phyloP scores from a whole-genome alignment of 2,113 vertebrate genomes.

The Irena cyanogastra region DNA sequence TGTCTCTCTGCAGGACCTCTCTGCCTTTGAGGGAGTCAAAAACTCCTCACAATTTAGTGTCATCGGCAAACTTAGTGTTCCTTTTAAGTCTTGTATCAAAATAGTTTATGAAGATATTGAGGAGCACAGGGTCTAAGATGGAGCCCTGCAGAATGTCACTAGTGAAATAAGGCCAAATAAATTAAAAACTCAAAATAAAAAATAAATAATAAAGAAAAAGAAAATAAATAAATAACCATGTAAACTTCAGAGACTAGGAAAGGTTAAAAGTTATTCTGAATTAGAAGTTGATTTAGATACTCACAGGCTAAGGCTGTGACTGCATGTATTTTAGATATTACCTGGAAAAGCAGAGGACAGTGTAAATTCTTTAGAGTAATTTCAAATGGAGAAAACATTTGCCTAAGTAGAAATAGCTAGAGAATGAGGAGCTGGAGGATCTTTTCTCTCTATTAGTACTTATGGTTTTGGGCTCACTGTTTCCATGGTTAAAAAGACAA shows the following conservation, averaged over 20 bases:
- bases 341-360: neutral
- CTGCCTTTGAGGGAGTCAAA: neutral
- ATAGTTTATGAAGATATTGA: accelerated
- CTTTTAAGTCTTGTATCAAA: neutral
- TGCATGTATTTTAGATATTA: neutral
- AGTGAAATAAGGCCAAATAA: neutral
- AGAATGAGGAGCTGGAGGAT: neutral
- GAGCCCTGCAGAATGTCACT: neutral
- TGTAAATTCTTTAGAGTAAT: neutral
- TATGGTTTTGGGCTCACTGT: neutral
- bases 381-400: neutral
- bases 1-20: neutral
- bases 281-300: neutral
- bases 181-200: neutral
- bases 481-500: neutral
- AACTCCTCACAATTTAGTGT: neutral
- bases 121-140: neutral
- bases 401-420: neutral
- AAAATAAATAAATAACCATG: neutral
- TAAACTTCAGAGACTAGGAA: neutral
- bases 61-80: accelerated
- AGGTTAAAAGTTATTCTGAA: neutral
- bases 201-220: neutral
- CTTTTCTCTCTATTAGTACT: neutral
- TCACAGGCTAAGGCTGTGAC: neutral